Conservation (phyloP, 2,888 invertebrate genomes). For the Tridacna gigas region DNA sequence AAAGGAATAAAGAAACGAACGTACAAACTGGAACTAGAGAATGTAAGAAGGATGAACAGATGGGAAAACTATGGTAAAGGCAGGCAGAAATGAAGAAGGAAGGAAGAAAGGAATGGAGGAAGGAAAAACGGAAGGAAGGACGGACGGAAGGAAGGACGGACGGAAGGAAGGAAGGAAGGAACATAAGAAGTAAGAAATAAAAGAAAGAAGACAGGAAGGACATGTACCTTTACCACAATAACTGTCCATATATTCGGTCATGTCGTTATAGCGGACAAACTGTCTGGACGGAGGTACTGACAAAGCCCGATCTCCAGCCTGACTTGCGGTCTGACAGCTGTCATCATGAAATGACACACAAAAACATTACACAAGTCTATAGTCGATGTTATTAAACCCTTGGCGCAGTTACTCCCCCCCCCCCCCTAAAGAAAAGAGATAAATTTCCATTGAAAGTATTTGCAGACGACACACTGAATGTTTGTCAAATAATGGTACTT, state of each 20-base stretch:
- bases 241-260: conserved; percentile 16
- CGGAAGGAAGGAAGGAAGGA: neutral
- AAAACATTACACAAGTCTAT: neutral
- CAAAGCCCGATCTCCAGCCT: neutral
- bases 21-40: too few species aligned
- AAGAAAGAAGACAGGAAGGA: neutral
- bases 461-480: neutral
- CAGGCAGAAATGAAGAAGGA: too few species aligned
- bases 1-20: too few species aligned
- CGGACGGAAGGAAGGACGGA: neutral
- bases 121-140: neutral
- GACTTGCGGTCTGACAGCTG: neutral
- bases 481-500: neutral
- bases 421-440: neutral
- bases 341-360: neutral
- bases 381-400: neutral
- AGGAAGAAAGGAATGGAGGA: too few species aligned
- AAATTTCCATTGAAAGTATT: too few species aligned
- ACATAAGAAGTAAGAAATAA: neutral
- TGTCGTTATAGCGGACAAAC: neutral
- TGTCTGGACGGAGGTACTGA: neutral
- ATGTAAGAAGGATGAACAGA: too few species aligned
- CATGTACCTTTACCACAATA: conserved; percentile 2
- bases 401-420: neutral
- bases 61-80: too few species aligned